Conservation (phyloP, 2,888 invertebrate genomes). For the Germaria angustata region DNA sequence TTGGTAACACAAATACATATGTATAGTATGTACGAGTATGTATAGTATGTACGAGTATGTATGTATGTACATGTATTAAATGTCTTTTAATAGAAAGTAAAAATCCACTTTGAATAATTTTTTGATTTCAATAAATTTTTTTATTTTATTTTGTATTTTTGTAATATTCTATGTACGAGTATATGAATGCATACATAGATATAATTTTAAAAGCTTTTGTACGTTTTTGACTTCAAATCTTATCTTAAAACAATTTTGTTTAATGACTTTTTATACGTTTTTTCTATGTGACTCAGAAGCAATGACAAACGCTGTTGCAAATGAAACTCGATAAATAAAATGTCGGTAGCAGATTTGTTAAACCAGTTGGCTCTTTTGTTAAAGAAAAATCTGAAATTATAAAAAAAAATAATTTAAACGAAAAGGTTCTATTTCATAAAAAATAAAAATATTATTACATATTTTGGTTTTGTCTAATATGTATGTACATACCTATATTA, state of each 20-base stretch:
- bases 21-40: no score
- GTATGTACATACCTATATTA: no score
- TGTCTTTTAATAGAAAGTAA: no score
- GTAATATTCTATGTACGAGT: no score
- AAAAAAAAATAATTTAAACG: background rate
- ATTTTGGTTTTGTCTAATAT: background rate
- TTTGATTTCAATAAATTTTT: no score
- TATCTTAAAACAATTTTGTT: constrained; percentile 24
- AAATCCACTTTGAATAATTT: no score
- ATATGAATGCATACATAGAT: no score
- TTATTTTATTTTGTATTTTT: no score
- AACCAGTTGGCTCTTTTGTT: constrained; percentile 8
- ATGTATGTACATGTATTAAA: no score
- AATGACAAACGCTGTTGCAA: background rate
- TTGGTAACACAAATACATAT: no score
- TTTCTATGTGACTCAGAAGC: background rate
- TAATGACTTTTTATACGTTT: constrained; percentile 13
- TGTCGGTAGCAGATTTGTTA: constrained; percentile 12
- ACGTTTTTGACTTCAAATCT: background rate
- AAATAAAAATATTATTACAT: no score
- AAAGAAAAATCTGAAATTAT: background rate
- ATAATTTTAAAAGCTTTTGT: background rate
- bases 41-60: no score
- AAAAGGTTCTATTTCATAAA: background rate
- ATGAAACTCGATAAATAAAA: background rate